Base-by-base conservation (phyloP, 2,797 vertebrate genomes). In the Anabas testudineus region DNA sequence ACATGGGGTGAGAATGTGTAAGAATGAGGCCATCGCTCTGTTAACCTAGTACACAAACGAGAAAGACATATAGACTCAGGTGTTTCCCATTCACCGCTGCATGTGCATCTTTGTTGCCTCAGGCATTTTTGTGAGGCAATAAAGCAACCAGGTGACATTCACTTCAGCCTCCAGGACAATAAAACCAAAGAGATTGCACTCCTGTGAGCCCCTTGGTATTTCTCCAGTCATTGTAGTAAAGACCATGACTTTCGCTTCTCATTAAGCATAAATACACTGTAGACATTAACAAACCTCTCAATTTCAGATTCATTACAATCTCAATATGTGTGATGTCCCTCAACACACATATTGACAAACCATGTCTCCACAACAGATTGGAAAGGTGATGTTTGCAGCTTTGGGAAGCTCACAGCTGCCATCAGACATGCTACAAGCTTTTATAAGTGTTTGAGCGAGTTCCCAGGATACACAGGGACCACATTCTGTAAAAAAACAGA, bases 401-500 rank as follows among this genome's bases (percentile, higher is more conserved):
- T n/a, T n/a, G 8, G 32, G 5, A 70, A 70, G 78, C 47, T 77
- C 66, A 77, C 36, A 52, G 52, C 42, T 70, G 74, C 56, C 51
- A 66, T 47, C 28, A 30, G 7, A 62, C 42, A 34, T 21, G 12
- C 34, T 37, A 2, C 26, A 52, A 21, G 21, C 18, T 53, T 43
- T 64, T 14, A 19, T 49, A 21, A 42, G 13, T 19, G 34, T 15
- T 54, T 55, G 41, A 47, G 37, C 9, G 45, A 67, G 39, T n/a
- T 63, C 21, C 21, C 36, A 56, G 30, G 42, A 52, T 32, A 56
- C 41, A 55, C 32, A 66, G 37, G 30, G 28, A 30, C n/a, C 21
- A 48, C 18, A 19, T 9, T 39, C 57, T 64, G 21, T 34, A 34
- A 32, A 48, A n/a, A 66, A 55, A 1, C 41, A 64, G 48, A 64